Base-by-base conservation (phyloP, 1,140 invertebrate species). In the Ditylenchus dipsaci region DNA sequence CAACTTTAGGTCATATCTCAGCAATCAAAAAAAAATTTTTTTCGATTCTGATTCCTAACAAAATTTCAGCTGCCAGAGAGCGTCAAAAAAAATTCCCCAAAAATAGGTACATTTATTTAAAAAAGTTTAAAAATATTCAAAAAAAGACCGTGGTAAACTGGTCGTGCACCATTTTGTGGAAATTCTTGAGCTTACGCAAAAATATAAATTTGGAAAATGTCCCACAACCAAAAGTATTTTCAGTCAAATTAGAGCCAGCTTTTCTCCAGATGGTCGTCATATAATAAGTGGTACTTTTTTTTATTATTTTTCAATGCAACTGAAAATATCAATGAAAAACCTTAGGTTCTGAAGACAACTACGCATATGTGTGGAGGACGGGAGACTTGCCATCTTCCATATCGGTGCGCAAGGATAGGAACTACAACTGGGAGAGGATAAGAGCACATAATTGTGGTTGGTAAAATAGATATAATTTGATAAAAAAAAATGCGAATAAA, bases 341-440 rank as follows among this genome's bases (percentile, higher is more conserved):
- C 60, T 74, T n/a, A 74, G 72, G 95, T 0, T 97, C 93, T 1
- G 95, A 98, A 84, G 97, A 99, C 86, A 91, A 94, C 78, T 95
- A 91, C 84, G 91, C 73, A 8, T 80, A 80, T 59, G 59, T 80
- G 49, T 81, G 79, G 80, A 59, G 78, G n/a, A 69, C 75, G 13
- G 58, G 43, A 27, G 70, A 75, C 26, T 59, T 67, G 81, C 90
- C 92, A 1, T 95, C 95, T 84, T 92, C 96, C 79, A 90, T 91
- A 27, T 95, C 93, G 17, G 92, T 93, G 0, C 84, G 95, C 67
- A 86, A 94, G 67, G 94, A 98, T 84, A 85, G 95, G 17, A 98
- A 97, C 84, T 90, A 93, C 81, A 96, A 92, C 84, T 98, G 93
- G 93, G 95, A 98, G 85, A 91, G 92, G 0, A 93, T 97, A 43